Evolutionary conservation across 2,797 vertebrate species (phyloP).

Genomic region (Anguilla megastoma): DNA sequence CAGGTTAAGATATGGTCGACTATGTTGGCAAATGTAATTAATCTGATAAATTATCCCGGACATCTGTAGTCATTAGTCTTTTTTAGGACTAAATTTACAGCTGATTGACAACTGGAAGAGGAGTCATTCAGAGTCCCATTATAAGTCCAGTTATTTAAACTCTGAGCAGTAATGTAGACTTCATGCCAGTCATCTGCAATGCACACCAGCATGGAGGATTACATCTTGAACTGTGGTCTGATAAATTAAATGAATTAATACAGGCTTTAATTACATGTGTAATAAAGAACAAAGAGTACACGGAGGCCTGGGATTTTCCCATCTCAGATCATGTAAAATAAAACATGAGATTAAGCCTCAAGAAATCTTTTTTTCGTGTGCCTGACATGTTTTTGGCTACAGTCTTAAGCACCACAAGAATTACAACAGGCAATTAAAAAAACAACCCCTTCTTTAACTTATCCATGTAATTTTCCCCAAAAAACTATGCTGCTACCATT

Average conservation of each 20-base stretch:
- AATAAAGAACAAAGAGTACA: not conserved
- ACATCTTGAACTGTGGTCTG: no score
- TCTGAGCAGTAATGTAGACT: no score
- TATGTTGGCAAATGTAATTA: not conserved
- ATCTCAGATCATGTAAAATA: not conserved
- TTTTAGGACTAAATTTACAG: not conserved
- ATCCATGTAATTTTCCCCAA: not conserved
- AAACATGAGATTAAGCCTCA: not conserved
- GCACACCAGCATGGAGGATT: no score
- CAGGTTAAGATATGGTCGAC: not conserved
- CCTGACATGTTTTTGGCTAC: not conserved
- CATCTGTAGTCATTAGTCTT: not conserved
- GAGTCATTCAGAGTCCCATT: not conserved
- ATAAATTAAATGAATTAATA: no score
- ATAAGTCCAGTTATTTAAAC: no score
- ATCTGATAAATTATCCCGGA: not conserved
- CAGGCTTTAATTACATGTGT: not conserved
- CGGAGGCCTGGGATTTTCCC: not conserved
- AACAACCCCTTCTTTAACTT: not conserved
- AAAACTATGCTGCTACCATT: not conserved
- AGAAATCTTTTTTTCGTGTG: not conserved
- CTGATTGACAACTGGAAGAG: not conserved
- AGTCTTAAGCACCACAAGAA: not conserved
- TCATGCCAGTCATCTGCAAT: no score
- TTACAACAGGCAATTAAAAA: not conserved